Evolutionary conservation across 64 coral and sea anemone species (phyloP).

Genomic region (Catalaphyllia jardinei): DNA sequence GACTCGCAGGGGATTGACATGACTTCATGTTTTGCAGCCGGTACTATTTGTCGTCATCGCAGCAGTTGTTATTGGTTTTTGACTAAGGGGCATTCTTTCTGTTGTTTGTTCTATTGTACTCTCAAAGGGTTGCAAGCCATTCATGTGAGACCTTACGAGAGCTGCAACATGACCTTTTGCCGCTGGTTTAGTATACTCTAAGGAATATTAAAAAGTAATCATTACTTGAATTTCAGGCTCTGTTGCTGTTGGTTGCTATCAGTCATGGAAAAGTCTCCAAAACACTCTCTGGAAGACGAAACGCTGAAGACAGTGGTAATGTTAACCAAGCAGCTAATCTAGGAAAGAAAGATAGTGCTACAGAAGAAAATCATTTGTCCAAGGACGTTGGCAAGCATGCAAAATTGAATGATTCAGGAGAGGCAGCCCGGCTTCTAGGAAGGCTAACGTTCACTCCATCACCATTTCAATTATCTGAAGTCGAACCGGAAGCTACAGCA

Average conservation of each 20-base stretch:
- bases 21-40: no score
- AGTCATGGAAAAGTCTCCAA: background rate
- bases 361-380: background rate
- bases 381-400: background rate
- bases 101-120: no score
- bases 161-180: no score
- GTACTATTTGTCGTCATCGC: no score
- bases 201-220: no score
- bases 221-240: background rate
- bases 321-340: background rate
- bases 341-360: background rate
- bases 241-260: background rate
- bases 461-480: background rate
- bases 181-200: no score
- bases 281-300: background rate
- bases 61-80: no score
- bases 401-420: background rate
- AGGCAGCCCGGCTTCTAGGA: background rate
- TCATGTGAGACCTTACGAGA: no score
- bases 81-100: no score
- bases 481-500: background rate
- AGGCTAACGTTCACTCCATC: background rate
- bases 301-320: no score
- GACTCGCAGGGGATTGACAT: no score
- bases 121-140: no score